These are phyloP conservation scores for Drosophila emarginata DNA, from an alignment of 2,888 invertebrate species.

Conservation along the genomic window DNA sequence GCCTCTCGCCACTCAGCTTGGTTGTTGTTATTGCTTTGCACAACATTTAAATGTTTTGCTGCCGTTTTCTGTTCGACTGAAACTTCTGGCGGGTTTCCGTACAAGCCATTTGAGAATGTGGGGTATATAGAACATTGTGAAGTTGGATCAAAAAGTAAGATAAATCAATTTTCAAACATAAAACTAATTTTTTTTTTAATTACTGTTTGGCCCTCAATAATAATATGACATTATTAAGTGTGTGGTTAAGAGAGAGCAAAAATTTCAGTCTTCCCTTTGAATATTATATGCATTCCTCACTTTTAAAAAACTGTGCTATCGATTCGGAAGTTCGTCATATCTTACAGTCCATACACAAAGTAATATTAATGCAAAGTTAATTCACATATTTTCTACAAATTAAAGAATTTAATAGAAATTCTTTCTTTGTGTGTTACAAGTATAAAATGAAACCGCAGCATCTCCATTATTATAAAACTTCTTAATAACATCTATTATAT, in stretches of 20 bases:
- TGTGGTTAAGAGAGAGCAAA: too few species aligned
- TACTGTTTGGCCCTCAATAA: too few species aligned
- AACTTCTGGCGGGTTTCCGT: not conserved
- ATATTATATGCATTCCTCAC: too few species aligned
- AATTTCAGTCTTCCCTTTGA: too few species aligned
- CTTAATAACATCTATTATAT: conserved; percentile 1
- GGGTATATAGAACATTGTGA: not conserved
- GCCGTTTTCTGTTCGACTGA: conserved; percentile 67
- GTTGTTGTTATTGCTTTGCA: conserved; percentile 73
- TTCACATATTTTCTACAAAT: not conserved
- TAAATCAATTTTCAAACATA: not conserved
- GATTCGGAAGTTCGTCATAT: not conserved
- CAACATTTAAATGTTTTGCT: conserved; percentile 77
- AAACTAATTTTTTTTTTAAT: not conserved
- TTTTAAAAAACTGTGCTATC: not conserved
- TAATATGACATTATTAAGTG: too few species aligned
- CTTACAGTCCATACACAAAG: too few species aligned
- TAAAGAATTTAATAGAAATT: not conserved
- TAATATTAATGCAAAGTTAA: not conserved
- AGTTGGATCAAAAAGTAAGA: not conserved
- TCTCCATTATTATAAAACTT: not conserved
- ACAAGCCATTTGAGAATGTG: not conserved
- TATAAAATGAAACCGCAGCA: not conserved
- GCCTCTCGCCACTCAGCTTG: conserved; percentile 25
- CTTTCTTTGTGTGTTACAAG: not conserved